These are phyloP conservation scores for Sinhomidia bicolor DNA, from an alignment of 2,888 invertebrate genomes.

Conservation along the genomic window DNA sequence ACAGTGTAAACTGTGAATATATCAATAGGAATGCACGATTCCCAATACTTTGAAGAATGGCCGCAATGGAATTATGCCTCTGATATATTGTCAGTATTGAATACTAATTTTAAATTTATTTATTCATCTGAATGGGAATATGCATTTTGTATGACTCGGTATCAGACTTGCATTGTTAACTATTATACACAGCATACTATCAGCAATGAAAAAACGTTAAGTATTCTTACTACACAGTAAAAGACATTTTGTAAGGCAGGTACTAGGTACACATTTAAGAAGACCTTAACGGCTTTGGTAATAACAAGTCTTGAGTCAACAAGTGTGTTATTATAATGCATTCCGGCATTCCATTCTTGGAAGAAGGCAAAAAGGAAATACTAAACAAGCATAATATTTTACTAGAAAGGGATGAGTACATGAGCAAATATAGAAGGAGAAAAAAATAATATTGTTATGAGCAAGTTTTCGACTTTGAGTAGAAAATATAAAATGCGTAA, in stretches of 20 bases:
- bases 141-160: too few species aligned
- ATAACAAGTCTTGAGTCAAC: slow-evolving; percentile 45
- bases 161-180: too few species aligned
- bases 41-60: background rate
- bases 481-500: slow-evolving; percentile 32
- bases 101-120: background rate
- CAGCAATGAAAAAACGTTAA: too few species aligned
- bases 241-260: too few species aligned
- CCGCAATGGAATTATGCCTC: background rate
- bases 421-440: slow-evolving; percentile 20
- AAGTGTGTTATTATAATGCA: slow-evolving; percentile 42
- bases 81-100: too few species aligned
- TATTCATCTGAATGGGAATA: too few species aligned
- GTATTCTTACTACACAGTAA: too few species aligned
- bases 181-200: too few species aligned
- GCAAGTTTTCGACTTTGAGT: background rate
- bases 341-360: slow-evolving; percentile 45
- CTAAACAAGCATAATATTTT: background rate
- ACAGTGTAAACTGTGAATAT: background rate
- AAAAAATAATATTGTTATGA: background rate
- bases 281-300: slow-evolving; percentile 23
- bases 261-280: slow-evolving; percentile 5
- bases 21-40: slow-evolving; percentile 1
- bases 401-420: background rate
- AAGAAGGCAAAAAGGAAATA: background rate